A percentile compares a stretch with the other conserved stretches of the same genome.
phyloP scores from a whole-genome alignment of 2,888 invertebrate genomes.

The Itoplectis maculator region DNA sequence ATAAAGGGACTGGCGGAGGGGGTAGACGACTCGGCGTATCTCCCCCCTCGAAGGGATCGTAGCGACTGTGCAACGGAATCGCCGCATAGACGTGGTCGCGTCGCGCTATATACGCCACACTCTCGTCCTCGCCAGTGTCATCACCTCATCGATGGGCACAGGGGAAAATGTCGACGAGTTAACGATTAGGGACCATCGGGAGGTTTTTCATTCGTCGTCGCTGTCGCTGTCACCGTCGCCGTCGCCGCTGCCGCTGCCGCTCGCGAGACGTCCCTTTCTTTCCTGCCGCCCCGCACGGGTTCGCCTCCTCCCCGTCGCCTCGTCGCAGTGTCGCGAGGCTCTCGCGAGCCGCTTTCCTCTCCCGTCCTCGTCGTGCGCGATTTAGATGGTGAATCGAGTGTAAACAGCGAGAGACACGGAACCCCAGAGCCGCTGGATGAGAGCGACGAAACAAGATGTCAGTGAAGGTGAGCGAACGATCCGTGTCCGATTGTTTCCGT shows the following conservation, averaged over 20 bases:
- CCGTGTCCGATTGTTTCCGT: neutral
- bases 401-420: slow-evolving; percentile 70
- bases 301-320: neutral
- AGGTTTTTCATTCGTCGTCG: neutral
- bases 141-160: slow-evolving; percentile 38
- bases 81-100: slow-evolving; percentile 4
- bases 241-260: neutral
- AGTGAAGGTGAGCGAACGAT: slow-evolving; percentile 80
- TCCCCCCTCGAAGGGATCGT: slow-evolving; percentile 17
- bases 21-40: slow-evolving; percentile 60
- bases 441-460: slow-evolving; percentile 79
- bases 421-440: slow-evolving; percentile 74
- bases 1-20: slow-evolving; percentile 78
- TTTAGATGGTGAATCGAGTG: slow-evolving; percentile 69
- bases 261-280: neutral
- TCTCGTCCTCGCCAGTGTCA: neutral
- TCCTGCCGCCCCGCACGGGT: neutral
- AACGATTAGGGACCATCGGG: slow-evolving; percentile 21
- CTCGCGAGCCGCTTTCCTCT: slow-evolving; percentile 14
- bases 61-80: neutral
- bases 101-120: neutral
- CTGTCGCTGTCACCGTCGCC: too few species aligned
- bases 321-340: neutral
- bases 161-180: slow-evolving; percentile 48
- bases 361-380: neutral